phyloP scores from a whole-genome alignment of 92 coral and sea anemone genomes.

The Epizoanthus stellaris region DNA sequence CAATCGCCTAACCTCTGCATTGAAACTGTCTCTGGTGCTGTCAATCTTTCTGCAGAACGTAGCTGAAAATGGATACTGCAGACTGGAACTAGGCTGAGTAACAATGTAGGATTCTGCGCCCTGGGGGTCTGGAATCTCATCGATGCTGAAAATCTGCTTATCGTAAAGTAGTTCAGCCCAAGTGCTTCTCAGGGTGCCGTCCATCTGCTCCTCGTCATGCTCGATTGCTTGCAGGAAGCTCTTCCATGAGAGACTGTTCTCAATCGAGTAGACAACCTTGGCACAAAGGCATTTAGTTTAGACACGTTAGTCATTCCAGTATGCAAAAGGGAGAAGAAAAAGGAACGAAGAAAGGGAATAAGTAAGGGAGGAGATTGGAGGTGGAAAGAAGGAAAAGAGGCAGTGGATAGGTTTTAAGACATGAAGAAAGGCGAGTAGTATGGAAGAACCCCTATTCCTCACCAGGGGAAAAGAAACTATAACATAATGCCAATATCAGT shows the following conservation, averaged over 20 bases:
- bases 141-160: constrained; percentile 48
- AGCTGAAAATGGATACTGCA: constrained; percentile 35
- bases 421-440: no score
- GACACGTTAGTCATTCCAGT: no score
- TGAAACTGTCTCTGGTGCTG: constrained; percentile 32
- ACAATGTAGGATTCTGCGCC: constrained; percentile 61
- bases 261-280: constrained; percentile 40
- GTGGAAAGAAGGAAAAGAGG: no score
- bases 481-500: no score
- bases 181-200: constrained; percentile 6
- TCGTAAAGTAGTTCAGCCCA: constrained; percentile 44
- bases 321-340: neutral
- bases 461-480: no score
- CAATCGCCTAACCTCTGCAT: constrained; percentile 21
- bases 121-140: constrained; percentile 61
- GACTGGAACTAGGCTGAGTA: constrained; percentile 22
- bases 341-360: neutral
- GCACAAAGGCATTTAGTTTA: neutral
- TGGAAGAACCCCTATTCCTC: no score
- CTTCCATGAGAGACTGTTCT: constrained; percentile 17
- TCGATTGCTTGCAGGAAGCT: constrained; percentile 4
- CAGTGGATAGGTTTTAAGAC: no score
- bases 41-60: constrained; percentile 42
- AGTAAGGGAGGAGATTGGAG: no score
- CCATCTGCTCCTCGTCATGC: neutral